Conservation (phyloP, 2,797 vertebrate genomes). For the Sebastes trivittatus region DNA sequence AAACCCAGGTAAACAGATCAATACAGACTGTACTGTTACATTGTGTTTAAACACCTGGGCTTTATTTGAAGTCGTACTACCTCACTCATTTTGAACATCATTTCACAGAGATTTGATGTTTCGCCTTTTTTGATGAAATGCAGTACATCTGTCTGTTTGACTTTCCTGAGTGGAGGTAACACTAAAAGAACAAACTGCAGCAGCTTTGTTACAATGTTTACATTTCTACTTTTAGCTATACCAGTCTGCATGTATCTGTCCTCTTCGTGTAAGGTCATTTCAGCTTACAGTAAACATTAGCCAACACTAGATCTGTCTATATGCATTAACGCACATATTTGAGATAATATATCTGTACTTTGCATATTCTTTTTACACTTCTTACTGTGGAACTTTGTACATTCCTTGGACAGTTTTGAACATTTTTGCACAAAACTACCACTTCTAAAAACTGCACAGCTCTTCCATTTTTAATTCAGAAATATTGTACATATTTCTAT, state of each 20-base stretch:
- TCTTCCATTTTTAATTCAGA: too few relatives aligned
- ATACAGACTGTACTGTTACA: background rate
- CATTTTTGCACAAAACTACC: too few relatives aligned
- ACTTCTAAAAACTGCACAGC: too few relatives aligned
- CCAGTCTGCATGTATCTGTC: background rate
- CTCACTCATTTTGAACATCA: too few relatives aligned
- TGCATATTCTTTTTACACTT: too few relatives aligned
- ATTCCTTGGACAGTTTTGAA: too few relatives aligned
- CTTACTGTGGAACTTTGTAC: too few relatives aligned
- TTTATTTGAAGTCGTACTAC: background rate
- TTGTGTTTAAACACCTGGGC: background rate
- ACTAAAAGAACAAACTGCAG: background rate
- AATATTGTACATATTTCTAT: background rate
- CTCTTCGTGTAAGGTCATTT: background rate
- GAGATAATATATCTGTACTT: too few relatives aligned
- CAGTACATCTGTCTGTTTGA: background rate
- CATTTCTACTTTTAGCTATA: background rate
- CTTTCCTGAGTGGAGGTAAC: background rate
- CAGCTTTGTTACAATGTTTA: background rate
- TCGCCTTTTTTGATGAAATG: background rate
- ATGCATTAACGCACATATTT: too few relatives aligned
- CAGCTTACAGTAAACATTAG: background rate
- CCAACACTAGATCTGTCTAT: background rate
- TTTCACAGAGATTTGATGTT: background rate
- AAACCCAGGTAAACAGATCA: conserved; percentile 9